Evolutionary conservation across 2,113 vertebrate genomes (phyloP).

Genomic region (Forbesichthys papilliferus): DNA sequence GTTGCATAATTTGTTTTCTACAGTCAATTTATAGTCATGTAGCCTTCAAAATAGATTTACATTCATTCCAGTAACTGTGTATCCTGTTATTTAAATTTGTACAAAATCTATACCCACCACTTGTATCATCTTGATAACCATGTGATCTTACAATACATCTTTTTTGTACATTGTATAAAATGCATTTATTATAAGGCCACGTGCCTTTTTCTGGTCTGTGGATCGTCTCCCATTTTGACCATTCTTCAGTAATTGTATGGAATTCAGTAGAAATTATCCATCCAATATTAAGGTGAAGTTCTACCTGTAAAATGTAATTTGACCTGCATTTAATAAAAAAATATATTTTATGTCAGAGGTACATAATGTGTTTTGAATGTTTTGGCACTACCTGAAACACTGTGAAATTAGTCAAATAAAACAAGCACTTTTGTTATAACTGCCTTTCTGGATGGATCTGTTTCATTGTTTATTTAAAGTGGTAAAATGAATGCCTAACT

Average conservation of each 20-base stretch:
- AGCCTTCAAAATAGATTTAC: constrained; percentile 16
- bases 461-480: not conserved
- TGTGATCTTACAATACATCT: not conserved
- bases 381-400: constrained; percentile 7
- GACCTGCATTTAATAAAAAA: too few species aligned
- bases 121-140: not conserved
- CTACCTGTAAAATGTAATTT: too few species aligned
- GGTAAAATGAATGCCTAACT: not conserved
- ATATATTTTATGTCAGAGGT: not conserved
- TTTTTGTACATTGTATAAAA: not conserved
- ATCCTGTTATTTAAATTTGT: too few species aligned
- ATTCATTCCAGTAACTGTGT: too few species aligned
- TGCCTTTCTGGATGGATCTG: not conserved
- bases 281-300: too few species aligned
- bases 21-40: not conserved
- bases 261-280: constrained; percentile 2
- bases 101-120: too few species aligned
- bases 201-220: constrained; percentile 40
- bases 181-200: not conserved
- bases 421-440: constrained; percentile 29
- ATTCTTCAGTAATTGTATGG: not conserved
- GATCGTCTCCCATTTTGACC: not conserved
- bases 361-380: constrained; percentile 10
- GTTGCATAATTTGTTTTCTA: too few species aligned
- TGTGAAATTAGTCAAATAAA: constrained; percentile 31